A percentile compares a stretch with the other conserved stretches of the same genome.
phyloP scores from a whole-genome alignment of 2,797 vertebrate genomes.

The Neosilurus mollespiculum region DNA sequence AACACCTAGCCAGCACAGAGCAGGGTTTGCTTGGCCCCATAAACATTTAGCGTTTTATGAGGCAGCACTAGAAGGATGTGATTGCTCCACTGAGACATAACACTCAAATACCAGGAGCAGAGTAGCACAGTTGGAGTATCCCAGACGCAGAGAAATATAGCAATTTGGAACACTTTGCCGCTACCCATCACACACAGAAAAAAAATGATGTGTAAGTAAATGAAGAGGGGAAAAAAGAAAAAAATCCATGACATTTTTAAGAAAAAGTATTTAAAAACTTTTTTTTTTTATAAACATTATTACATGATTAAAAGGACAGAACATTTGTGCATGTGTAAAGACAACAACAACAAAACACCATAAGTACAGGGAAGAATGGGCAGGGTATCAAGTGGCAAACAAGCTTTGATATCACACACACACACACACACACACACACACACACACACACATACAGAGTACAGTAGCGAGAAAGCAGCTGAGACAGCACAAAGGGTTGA shows the following conservation, averaged over 20 bases:
- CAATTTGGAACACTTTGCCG: constrained; percentile 5
- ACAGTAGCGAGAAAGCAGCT: constrained; percentile 42
- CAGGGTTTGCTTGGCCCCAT: constrained; percentile 44
- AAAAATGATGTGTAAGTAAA: background rate
- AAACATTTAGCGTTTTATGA: constrained; percentile 50
- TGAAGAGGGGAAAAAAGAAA: too few species aligned
- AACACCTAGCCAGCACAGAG: constrained; percentile 40
- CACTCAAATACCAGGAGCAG: constrained; percentile 40
- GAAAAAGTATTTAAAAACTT: too few species aligned
- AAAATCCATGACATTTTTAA: too few species aligned
- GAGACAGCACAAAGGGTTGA: constrained; percentile 42
- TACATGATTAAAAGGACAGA: background rate
- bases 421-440: constrained; percentile 24
- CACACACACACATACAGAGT: constrained; percentile 26
- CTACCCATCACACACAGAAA: background rate
- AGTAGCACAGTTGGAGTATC: constrained; percentile 19
- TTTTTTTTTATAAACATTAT: background rate
- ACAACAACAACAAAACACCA: background rate
- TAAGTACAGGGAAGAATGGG: background rate
- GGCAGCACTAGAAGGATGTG: constrained; percentile 43
- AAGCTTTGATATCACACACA: constrained; percentile 11
- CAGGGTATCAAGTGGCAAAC: background rate
- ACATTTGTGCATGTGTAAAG: background rate
- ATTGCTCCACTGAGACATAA: constrained; percentile 51
- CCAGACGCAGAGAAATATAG: constrained; percentile 33